Conservation (phyloP, 2,797 vertebrate genomes). For the Pseudochirops corinnae region DNA sequence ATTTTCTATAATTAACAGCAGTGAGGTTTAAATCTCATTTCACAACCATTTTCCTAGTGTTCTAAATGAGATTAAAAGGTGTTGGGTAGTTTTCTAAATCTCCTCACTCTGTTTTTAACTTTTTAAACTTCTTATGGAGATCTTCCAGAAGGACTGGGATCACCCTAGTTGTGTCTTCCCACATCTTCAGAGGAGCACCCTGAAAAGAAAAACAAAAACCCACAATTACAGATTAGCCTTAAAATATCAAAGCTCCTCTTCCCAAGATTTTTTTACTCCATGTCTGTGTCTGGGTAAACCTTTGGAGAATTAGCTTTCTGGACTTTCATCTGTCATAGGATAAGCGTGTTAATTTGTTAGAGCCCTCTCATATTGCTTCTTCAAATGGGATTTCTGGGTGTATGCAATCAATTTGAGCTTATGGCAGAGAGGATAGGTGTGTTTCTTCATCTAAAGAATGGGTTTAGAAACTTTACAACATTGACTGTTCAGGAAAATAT, state of each 20-base stretch:
- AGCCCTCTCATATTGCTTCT: slow-evolving; percentile 41
- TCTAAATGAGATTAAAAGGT: slow-evolving; percentile 14
- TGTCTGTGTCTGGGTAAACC: slow-evolving; percentile 59
- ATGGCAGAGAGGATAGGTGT: slow-evolving; percentile 17
- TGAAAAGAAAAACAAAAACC: slow-evolving; percentile 39
- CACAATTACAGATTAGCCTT: slow-evolving; percentile 50
- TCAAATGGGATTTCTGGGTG: slow-evolving; percentile 48
- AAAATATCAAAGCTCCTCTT: not conserved
- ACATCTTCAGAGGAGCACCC: slow-evolving; percentile 58
- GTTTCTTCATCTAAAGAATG: slow-evolving; percentile 23
- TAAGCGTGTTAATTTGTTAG: slow-evolving; percentile 58
- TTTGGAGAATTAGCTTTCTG: slow-evolving; percentile 52
- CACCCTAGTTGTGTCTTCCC: slow-evolving; percentile 65
- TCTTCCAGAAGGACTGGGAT: slow-evolving; percentile 62
- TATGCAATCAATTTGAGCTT: slow-evolving; percentile 36
- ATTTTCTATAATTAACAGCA: slow-evolving; percentile 31
- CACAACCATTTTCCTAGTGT: slow-evolving; percentile 35
- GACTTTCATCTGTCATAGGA: slow-evolving; percentile 42
- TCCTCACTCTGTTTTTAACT: not conserved
- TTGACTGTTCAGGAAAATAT: slow-evolving; percentile 61
- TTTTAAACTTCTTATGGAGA: slow-evolving; percentile 31
- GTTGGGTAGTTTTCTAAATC: slow-evolving; percentile 2
- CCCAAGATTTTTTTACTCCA: slow-evolving; percentile 8
- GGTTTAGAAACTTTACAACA: slow-evolving; percentile 46
- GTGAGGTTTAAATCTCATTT: slow-evolving; percentile 16